These are phyloP conservation scores for Oncorhynchus masou DNA, from an alignment of 2,113 vertebrate genomes.

Conservation along the genomic window DNA sequence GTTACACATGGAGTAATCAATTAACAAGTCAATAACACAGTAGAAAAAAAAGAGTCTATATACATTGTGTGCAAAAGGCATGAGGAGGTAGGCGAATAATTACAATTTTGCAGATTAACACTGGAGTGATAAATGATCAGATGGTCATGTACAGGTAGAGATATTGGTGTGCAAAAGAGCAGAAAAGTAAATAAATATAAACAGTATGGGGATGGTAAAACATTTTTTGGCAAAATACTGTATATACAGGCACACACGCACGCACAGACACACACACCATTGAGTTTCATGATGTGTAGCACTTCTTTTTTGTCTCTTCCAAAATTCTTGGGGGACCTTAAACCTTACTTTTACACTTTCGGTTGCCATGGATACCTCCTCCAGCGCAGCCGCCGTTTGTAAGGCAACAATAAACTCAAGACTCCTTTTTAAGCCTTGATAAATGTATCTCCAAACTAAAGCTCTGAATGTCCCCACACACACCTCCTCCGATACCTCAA, in stretches of 20 bases:
- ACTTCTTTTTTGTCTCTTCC: conserved; percentile 44
- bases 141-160: too few relatives aligned
- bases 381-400: conserved; percentile 57
- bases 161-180: too few relatives aligned
- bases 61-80: too few relatives aligned
- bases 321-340: conserved; percentile 64
- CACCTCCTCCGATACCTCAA: conserved; percentile 5
- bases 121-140: too few relatives aligned
- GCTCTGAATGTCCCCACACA: conserved; percentile 21
- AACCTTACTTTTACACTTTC: conserved; percentile 69
- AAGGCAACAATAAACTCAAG: conserved; percentile 56
- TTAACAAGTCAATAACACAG: too few relatives aligned
- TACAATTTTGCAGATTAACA: too few relatives aligned
- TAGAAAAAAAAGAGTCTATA: too few relatives aligned
- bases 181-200: too few relatives aligned
- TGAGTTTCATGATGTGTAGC: conserved; percentile 45
- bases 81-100: too few relatives aligned
- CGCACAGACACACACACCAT: conserved; percentile 13
- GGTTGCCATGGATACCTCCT: conserved; percentile 71
- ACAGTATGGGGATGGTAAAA: too few relatives aligned
- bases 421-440: conserved; percentile 47
- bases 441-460: conserved; percentile 55
- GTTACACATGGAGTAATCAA: too few relatives aligned
- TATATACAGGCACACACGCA: not conserved
- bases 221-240: not conserved